These are phyloP conservation scores for Netelia melanura DNA, from an alignment of 2,888 invertebrate species.

Conservation along the genomic window DNA sequence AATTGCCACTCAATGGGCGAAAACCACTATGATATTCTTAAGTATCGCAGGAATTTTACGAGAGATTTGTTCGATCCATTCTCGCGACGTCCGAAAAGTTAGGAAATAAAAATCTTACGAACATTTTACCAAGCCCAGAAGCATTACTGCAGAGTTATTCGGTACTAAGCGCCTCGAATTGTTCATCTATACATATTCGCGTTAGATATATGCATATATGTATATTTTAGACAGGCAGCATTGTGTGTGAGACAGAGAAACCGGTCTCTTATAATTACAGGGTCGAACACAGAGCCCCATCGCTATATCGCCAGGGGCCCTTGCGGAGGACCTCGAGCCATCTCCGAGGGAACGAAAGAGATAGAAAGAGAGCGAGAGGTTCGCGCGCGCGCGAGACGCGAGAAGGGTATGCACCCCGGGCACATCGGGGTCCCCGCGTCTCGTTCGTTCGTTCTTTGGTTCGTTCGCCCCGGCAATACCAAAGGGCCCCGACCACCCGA, in stretches of 20 bases:
- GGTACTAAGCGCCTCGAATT: constrained; percentile 38
- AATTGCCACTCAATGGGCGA: no score
- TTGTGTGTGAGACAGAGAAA: constrained; percentile 65
- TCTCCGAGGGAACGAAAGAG: constrained; percentile 49
- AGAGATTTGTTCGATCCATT: no score
- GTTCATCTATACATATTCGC: constrained; percentile 35
- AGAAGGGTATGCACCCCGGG: constrained; percentile 65
- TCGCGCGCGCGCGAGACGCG: constrained; percentile 18
- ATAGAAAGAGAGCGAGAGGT: constrained; percentile 24
- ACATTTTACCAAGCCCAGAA: constrained; percentile 39
- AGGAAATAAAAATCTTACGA: neutral
- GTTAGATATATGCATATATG: neutral
- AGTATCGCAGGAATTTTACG: no score
- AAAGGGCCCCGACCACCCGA: constrained; percentile 72
- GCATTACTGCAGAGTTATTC: constrained; percentile 23
- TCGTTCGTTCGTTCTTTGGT: constrained; percentile 56
- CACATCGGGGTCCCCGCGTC: constrained; percentile 59
- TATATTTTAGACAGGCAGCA: constrained; percentile 9
- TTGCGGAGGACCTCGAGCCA: constrained; percentile 31
- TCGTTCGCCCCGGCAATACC: constrained; percentile 65
- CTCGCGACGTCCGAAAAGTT: no score
- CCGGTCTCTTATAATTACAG: constrained; percentile 81
- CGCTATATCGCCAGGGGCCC: constrained; percentile 57
- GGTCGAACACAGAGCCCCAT: constrained; percentile 71
- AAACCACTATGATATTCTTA: no score